Base-by-base conservation (phyloP, 2,888 invertebrate genomes). In the Temnothorax unifasciatus region DNA sequence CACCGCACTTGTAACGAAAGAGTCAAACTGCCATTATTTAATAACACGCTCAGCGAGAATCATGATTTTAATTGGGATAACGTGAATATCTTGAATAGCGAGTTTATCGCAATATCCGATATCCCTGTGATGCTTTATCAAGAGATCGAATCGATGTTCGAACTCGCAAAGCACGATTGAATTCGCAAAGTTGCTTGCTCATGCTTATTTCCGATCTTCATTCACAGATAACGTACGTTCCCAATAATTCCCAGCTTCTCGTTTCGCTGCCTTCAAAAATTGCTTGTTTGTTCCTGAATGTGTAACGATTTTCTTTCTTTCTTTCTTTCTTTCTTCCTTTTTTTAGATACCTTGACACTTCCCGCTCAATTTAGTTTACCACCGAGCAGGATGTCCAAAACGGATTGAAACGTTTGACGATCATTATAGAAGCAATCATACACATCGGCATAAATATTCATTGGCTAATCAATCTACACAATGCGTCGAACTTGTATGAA, bases 391-490 rank as follows among this genome's bases (percentile, higher is more conserved):
- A 8, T 38, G 8, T 52, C 9, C 18, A 41, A 73, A 47, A 25
- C 29, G 4, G 4, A 44, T 61, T 8, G n/a, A 44, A 59, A 57
- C 41, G 29, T 59, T 59, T 59, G 74, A 11, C 13, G 15, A 63
- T 11, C 0, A 47, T 75, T 47, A 63, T n/a, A 47, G 34, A 47
- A 34, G 21, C 63, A 47, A 61, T 75, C n/a, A 29, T 29, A 63
- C 34, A 9, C 9, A 34, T 50, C n/a, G 29, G 1, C 29, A 38
- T 50, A 73, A 73, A 41, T 64, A 50, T 64, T 38, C 34, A 64
- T 76, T 34, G 21, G 13, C 25, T 68, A 50, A 47, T 29, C 38
- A 47, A 50, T 63, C 21, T 18, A 18, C 8, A 64, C 41, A 13
- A 52, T 41, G 13, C 38, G 9, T 25, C 21, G 68, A 8, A 76